Percentiles rank a stretch among this genome's conserved stretches.
Evolutionary conservation across 2,797 vertebrate species (phyloP).

Genomic region (Anguilla obscura): DNA sequence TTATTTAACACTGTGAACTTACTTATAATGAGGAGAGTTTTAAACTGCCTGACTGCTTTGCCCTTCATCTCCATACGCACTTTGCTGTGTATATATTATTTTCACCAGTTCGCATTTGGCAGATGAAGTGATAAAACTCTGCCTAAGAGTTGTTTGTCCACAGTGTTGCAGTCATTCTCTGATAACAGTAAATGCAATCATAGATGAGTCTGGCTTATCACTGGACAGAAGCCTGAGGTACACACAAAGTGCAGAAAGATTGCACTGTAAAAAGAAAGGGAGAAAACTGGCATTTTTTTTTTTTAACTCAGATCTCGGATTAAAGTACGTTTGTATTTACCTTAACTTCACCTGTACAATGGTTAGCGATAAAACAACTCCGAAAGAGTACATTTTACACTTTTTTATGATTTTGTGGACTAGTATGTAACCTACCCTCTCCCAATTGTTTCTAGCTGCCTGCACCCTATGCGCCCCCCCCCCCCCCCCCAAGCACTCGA

Average conservation of each 20-base stretch:
- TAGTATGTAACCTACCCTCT: background rate
- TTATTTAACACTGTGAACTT: background rate
- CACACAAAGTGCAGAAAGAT: background rate
- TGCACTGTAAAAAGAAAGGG: background rate
- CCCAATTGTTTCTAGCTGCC: background rate
- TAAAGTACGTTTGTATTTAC: background rate
- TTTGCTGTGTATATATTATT: conserved; percentile 55
- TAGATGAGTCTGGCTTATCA: conserved; percentile 54
- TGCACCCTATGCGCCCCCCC: background rate
- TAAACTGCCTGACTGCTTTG: conserved; percentile 50
- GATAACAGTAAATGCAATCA: conserved; percentile 63
- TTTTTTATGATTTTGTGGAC: background rate
- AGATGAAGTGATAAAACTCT: conserved; percentile 53
- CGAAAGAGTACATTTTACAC: background rate
- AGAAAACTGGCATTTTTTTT: background rate
- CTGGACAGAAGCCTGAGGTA: conserved; percentile 43
- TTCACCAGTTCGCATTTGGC: conserved; percentile 51
- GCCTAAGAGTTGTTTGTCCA: conserved; percentile 64
- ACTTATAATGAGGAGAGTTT: conserved; percentile 39
- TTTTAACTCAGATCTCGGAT: background rate
- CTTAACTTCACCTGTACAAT: background rate
- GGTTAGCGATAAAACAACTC: background rate
- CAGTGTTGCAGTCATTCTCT: conserved; percentile 49
- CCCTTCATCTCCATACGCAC: conserved; percentile 56
- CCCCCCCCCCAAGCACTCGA: background rate